Evolutionary conservation across 2,888 invertebrate genomes (phyloP).

Genomic region (Amiota mariae): DNA sequence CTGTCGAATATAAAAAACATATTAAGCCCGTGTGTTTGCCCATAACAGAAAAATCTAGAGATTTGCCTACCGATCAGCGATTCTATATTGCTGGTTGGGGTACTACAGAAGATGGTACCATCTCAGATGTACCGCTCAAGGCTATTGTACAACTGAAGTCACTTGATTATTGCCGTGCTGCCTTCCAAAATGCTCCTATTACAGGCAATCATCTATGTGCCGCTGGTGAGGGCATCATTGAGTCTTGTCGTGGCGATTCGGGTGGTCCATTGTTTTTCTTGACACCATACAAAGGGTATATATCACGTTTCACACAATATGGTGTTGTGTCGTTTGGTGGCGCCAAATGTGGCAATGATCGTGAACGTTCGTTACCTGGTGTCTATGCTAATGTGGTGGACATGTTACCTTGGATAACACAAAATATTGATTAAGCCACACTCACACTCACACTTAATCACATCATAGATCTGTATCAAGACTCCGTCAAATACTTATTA

Average conservation of each 20-base stretch:
- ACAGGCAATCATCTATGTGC: constrained; percentile 67
- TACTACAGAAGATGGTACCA: constrained; percentile 51
- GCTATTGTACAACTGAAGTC: constrained; percentile 51
- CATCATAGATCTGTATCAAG: too few relatives aligned
- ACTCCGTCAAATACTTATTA: too few relatives aligned
- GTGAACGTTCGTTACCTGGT: constrained; percentile 74
- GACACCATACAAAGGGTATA: constrained; percentile 44
- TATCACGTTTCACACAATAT: constrained; percentile 61
- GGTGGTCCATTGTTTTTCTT: constrained; percentile 63
- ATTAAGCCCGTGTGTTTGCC: constrained; percentile 68
- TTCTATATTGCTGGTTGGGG: constrained; percentile 69
- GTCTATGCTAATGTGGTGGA: constrained; percentile 76
- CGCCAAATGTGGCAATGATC: constrained; percentile 74
- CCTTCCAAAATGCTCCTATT: constrained; percentile 44
- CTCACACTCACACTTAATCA: neutral
- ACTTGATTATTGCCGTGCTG: constrained; percentile 54
- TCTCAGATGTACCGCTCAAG: constrained; percentile 55
- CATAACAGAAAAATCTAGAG: constrained; percentile 47
- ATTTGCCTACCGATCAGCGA: constrained; percentile 40
- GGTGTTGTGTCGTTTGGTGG: constrained; percentile 81
- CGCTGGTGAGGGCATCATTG: constrained; percentile 49
- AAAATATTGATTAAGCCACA: constrained; percentile 54
- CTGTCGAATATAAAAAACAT: constrained; percentile 61
- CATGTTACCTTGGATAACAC: constrained; percentile 76
- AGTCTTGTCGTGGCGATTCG: constrained; percentile 65